Percentiles rank a stretch among this genome's conserved stretches.
Evolutionary conservation across 1,140 invertebrate species (phyloP).

Genomic region (Drosophila quadrilineata): DNA sequence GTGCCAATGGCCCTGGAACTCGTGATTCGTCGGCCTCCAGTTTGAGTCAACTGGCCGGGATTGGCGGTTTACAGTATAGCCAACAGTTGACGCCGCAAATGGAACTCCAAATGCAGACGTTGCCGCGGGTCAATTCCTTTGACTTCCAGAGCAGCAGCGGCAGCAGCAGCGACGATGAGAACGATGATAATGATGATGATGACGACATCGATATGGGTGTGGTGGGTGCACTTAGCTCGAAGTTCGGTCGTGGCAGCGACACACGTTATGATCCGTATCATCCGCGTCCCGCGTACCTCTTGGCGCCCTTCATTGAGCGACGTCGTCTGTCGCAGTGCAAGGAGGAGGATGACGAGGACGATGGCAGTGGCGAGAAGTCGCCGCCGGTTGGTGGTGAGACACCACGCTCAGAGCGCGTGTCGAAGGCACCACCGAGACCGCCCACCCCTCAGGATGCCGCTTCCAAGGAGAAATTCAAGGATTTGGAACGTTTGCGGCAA

Average conservation of each 20-base stretch:
- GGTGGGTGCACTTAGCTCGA: conserved; percentile 43
- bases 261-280: conserved; percentile 56
- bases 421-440: conserved; percentile 65
- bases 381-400: conserved; percentile 25
- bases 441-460: conserved; percentile 64
- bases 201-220: conserved; percentile 35
- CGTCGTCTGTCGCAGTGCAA: conserved; percentile 90
- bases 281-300: conserved; percentile 70
- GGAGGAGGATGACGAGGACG: conserved; percentile 90
- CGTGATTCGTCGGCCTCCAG: conserved; percentile 45
- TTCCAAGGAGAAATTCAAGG: conserved; percentile 70
- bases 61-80: conserved; percentile 32
- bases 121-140: conserved; percentile 61
- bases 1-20: conserved; percentile 49
- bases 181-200: conserved; percentile 33
- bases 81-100: conserved; percentile 23
- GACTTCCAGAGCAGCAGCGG: conserved; percentile 69
- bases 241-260: conserved; percentile 40
- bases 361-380: conserved; percentile 57
- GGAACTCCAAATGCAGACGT: conserved; percentile 34
- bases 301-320: conserved; percentile 84
- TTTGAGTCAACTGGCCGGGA: conserved; percentile 35
- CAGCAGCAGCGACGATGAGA: conserved; percentile 64
- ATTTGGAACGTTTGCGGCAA: conserved; percentile 68
- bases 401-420: conserved; percentile 43